Percentiles rank a stretch among this genome's conserved stretches.
phyloP scores from a whole-genome alignment of 2,888 invertebrate species.

The Strigamia maritima region DNA sequence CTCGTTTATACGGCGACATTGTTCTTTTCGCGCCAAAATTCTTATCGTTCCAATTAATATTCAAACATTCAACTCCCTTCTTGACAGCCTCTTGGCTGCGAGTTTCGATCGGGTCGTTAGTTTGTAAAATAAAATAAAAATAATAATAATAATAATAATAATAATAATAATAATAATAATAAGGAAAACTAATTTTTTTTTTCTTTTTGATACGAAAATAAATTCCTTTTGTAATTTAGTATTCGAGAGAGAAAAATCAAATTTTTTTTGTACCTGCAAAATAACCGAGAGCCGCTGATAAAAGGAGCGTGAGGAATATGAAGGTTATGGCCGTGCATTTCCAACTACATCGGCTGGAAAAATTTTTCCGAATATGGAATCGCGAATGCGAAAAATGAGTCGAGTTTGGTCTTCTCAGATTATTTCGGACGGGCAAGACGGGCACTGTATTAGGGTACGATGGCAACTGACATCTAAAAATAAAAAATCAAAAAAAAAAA shows the following conservation, averaged over 20 bases:
- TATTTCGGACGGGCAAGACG: constrained; percentile 47
- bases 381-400: constrained; percentile 88
- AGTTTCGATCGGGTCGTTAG: not conserved
- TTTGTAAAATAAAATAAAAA: not conserved
- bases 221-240: not conserved
- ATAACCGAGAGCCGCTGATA: constrained; percentile 90
- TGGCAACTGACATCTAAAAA: constrained; percentile 44
- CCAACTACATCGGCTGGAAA: constrained; percentile 93
- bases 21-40: not conserved
- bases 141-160: too few relatives aligned
- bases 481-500: constrained; percentile 31
- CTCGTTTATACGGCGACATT: not conserved
- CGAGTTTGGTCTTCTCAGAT: constrained; percentile 55
- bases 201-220: too few relatives aligned
- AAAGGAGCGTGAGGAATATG: constrained; percentile 82
- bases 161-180: too few relatives aligned
- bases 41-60: constrained; percentile 32
- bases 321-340: constrained; percentile 91
- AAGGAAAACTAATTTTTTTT: too few relatives aligned
- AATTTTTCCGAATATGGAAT: constrained; percentile 91
- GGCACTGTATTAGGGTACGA: constrained; percentile 63
- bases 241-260: not conserved
- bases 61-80: constrained; percentile 27
- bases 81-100: not conserved
- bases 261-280: constrained; percentile 80